Base-by-base conservation (phyloP, 2,113 vertebrate genomes). In the Phocoena phocoena region DNA sequence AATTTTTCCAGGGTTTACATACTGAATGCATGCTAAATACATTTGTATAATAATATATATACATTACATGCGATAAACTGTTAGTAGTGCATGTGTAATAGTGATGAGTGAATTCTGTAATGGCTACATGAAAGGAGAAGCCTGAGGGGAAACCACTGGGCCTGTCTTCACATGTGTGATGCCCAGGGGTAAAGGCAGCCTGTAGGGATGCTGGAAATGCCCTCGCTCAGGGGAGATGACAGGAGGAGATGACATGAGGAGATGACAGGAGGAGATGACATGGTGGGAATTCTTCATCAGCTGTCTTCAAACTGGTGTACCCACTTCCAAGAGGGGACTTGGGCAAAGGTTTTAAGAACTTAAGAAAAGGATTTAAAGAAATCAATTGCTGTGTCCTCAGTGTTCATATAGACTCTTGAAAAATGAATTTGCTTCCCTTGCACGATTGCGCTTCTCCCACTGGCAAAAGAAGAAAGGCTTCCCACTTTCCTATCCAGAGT, bases 51-150 rank as follows among this genome's bases (percentile, higher is more conserved):
- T n/a, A 26, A 41, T 20, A 8, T 14, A 8, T 31, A 13, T 18
- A 12, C 36, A 82, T 31, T 31, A 21, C 3, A 21, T 38, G 5
- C 11, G 21, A 12, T 20, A 1, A 0, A 53, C 53, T 0, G 18
- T 12, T 21, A 3, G 2, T 36, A 17, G 1, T 3, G 25, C 41
- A 7, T 31, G 38, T 10, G 41, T 6, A 8, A 8, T 8, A n/a
- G 11, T 36, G 6, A 20, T 0, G 12, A 17, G 1, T 28, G 63
- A 33, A 8, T 3, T 0, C 0, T 17, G 33, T 5, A 3, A 6
- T 5, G 58, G 21, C 5, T 15, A 9, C 33, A 4, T 17, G 12
- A 25, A 36, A n/a, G 47, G 2, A 10, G 68, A 26, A 77, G 36
- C 23, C 21, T 4, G 1, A 26, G 31, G 36, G 25, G 15, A 8